Percentiles rank a stretch among this genome's conserved stretches.
Conservation (phyloP, 2,797 vertebrate species). For the Pantherophis vulpinus region DNA sequence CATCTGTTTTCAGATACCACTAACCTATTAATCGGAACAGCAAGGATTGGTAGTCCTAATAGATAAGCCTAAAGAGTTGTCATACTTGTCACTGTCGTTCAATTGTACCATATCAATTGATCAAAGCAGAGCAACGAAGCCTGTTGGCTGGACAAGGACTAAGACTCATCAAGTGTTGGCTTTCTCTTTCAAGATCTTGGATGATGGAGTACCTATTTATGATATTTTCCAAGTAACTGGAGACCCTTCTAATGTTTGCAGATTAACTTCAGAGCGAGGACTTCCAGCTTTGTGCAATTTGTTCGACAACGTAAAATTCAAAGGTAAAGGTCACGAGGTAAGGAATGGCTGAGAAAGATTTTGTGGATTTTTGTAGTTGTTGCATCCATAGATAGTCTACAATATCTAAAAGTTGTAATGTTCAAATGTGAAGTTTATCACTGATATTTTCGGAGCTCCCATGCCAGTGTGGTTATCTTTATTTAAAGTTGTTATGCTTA, state of each 20-base stretch:
- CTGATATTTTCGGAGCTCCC: background rate
- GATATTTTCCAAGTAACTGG: background rate
- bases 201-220: background rate
- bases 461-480: background rate
- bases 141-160: background rate
- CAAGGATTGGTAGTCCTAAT: background rate
- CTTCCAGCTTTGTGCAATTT: conserved; percentile 88
- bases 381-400: background rate
- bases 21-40: background rate
- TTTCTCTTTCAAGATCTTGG: background rate
- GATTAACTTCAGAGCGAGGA: conserved; percentile 87
- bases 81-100: background rate
- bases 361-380: background rate
- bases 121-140: background rate
- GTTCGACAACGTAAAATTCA: conserved; percentile 83
- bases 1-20: background rate
- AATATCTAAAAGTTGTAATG: too few relatives aligned
- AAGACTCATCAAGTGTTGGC: background rate
- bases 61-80: background rate
- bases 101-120: background rate
- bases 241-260: conserved; percentile 53
- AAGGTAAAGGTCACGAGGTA: conserved; percentile 95
- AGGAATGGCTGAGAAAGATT: conserved; percentile 39
- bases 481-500: background rate
- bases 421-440: background rate